phyloP scores from a whole-genome alignment of 2,888 invertebrate species.

The Adela reaumurella region DNA sequence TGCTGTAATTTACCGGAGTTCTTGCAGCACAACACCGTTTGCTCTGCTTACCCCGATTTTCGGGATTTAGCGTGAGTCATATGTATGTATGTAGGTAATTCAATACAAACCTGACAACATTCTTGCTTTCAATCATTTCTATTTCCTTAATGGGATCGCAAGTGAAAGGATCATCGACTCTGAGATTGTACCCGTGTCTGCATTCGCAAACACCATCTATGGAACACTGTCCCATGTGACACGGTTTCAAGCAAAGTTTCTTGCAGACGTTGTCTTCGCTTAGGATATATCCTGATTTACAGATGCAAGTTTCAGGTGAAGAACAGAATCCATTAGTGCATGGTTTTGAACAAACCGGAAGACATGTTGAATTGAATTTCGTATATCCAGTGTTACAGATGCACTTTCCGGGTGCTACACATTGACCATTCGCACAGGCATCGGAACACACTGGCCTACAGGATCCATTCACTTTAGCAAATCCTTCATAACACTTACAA shows the following conservation, averaged over 20 bases:
- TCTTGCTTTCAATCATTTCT: not conserved
- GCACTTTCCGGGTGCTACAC: conserved; percentile 4
- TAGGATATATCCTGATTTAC: conserved; percentile 19
- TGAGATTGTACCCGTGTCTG: conserved; percentile 14
- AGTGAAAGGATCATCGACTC: conserved; percentile 7
- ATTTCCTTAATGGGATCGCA: no score
- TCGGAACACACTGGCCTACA: conserved; percentile 16
- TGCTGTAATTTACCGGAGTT: no score
- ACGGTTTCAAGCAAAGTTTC: conserved; percentile 20
- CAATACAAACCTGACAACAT: not conserved
- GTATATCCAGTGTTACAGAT: conserved; percentile 2
- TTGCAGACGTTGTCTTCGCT: conserved; percentile 17
- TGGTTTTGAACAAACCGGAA: conserved; percentile 24
- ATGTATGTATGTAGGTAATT: no score
- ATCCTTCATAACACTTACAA: conserved; percentile 12
- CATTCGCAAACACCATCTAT: conserved; percentile 20
- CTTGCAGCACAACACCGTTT: no score
- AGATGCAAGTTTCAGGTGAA: conserved; percentile 26
- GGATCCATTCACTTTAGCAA: conserved; percentile 10
- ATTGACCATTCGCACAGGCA: conserved; percentile 13
- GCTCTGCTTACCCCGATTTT: no score
- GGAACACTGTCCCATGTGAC: conserved; percentile 22
- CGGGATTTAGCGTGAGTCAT: no score
- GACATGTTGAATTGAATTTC: conserved; percentile 17
- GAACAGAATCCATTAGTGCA: conserved; percentile 27